phyloP scores from a whole-genome alignment of 2,888 invertebrate species.

The Phrixothrix hirtus region DNA sequence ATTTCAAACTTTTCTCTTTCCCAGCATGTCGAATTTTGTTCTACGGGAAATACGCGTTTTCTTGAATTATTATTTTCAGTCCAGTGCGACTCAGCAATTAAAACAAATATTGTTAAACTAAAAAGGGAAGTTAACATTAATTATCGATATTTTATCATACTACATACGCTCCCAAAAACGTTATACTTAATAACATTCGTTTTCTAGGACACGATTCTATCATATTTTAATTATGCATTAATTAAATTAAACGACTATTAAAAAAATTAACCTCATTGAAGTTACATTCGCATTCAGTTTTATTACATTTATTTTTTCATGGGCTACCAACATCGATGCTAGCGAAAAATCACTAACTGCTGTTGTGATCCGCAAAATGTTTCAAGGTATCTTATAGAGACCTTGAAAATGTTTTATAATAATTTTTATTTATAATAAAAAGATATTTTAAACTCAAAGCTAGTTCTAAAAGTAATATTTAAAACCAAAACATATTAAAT shows the following conservation, averaged over 20 bases:
- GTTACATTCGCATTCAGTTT: too few relatives aligned
- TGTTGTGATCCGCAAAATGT: too few relatives aligned
- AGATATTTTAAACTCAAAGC: too few relatives aligned
- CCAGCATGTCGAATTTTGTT: constrained; percentile 81
- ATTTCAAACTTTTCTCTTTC: constrained; percentile 72
- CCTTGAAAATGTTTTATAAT: neutral
- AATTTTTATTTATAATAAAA: too few relatives aligned
- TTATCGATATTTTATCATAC: constrained; percentile 15
- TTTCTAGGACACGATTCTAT: constrained; percentile 83
- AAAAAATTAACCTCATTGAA: neutral
- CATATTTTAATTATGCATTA: constrained; percentile 58
- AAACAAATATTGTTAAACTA: constrained; percentile 78
- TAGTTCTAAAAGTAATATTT: too few relatives aligned
- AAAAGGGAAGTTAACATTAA: constrained; percentile 45
- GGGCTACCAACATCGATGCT: too few relatives aligned
- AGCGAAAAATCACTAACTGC: too few relatives aligned
- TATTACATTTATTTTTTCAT: too few relatives aligned
- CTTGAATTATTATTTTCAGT: constrained; percentile 61
- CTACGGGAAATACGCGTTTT: constrained; percentile 68
- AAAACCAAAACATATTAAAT: too few relatives aligned
- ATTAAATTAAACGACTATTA: neutral
- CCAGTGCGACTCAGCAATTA: constrained; percentile 80
- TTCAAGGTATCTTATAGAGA: too few relatives aligned
- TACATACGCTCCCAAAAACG: constrained; percentile 74
- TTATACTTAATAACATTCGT: constrained; percentile 80